Percentiles rank a stretch among this genome's conserved stretches.
Conservation (phyloP, 1,140 invertebrate species). For the Nautilus pompilius region DNA sequence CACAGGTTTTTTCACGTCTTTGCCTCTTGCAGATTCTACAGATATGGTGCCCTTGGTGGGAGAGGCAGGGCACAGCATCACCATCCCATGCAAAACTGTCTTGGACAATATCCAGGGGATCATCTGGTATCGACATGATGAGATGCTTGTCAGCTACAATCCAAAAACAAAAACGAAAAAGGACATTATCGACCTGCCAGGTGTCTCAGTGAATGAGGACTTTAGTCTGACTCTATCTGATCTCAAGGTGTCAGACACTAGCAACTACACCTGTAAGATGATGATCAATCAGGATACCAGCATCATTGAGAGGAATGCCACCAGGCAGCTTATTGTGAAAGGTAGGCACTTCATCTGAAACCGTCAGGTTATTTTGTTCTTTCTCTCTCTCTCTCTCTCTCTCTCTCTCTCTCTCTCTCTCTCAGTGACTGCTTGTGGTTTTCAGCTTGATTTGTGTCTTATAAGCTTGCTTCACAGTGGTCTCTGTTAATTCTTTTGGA, state of each 20-base stretch:
- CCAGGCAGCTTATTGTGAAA: background rate
- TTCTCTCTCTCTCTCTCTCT: background rate
- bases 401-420: too few species aligned
- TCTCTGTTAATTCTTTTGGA: too few species aligned
- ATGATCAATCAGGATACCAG: background rate
- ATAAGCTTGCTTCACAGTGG: too few species aligned
- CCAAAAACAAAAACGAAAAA: background rate
- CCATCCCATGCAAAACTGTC: background rate
- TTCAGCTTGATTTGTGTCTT: too few species aligned
- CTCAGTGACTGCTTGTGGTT: too few species aligned
- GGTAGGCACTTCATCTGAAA: background rate
- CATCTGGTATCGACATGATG: background rate
- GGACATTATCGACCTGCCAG: background rate
- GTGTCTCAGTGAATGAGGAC: background rate
- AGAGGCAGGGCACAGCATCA: background rate
- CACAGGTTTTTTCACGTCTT: background rate
- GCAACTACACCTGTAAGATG: background rate
- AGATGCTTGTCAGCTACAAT: background rate
- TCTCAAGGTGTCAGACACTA: background rate
- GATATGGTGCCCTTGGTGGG: background rate
- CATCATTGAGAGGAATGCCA: background rate
- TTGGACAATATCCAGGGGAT: background rate
- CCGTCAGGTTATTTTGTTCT: background rate
- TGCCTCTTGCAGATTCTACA: conserved; percentile 1
- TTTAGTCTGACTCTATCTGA: background rate